A percentile compares a stretch with the other conserved stretches of the same genome.
phyloP scores from a whole-genome alignment of 2,113 vertebrate species.

The Cololabis saira region DNA sequence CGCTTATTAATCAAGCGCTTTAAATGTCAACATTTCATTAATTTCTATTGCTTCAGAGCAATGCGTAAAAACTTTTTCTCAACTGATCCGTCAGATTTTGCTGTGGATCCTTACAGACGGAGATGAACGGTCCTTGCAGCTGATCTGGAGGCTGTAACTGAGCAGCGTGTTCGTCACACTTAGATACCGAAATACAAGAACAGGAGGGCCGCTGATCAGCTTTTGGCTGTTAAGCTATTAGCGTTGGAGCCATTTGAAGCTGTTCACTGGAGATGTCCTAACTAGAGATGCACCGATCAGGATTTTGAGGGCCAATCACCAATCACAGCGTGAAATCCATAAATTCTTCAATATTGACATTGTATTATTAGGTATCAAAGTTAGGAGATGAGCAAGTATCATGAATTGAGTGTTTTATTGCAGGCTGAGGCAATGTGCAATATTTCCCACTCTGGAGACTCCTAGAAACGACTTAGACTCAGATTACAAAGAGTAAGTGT shows the following conservation, averaged over 20 bases:
- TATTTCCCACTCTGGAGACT: too few relatives aligned
- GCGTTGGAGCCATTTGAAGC: constrained; percentile 11
- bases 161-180: constrained; percentile 70
- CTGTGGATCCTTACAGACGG: constrained; percentile 16
- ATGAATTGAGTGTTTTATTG: too few relatives aligned
- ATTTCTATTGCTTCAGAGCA: background rate
- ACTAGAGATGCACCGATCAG: too few relatives aligned
- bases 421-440: too few relatives aligned
- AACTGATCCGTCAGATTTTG: constrained; percentile 20
- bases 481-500: too few relatives aligned
- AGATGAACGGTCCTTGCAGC: constrained; percentile 18
- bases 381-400: too few relatives aligned
- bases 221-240: constrained; percentile 34
- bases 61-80: background rate
- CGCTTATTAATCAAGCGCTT: constrained; percentile 4
- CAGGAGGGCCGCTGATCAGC: constrained; percentile 64
- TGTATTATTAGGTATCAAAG: too few relatives aligned
- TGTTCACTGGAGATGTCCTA: background rate
- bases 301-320: too few relatives aligned
- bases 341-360: too few relatives aligned
- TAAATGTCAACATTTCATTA: background rate
- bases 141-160: constrained; percentile 77
- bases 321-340: too few relatives aligned
- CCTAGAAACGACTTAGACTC: too few relatives aligned
- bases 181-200: constrained; percentile 55